Conservation (phyloP, 2,113 vertebrate species). For the Cricetomys ansorgei region DNA sequence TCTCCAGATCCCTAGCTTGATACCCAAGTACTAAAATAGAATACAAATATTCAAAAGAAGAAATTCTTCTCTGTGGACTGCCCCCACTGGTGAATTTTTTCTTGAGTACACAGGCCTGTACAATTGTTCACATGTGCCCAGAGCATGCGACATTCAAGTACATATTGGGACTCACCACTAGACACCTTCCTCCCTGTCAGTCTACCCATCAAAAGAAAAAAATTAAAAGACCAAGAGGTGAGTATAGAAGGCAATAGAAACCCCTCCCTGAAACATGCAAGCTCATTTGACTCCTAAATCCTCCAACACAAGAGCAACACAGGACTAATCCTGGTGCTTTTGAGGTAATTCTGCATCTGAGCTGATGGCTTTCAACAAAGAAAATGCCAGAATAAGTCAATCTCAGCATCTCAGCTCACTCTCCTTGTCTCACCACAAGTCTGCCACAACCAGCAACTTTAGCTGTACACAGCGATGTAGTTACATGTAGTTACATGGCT, state of each 20-base stretch:
- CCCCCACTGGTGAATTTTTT: slow-evolving; percentile 60
- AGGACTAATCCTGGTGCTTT: too few species aligned
- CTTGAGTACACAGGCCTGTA: slow-evolving; percentile 37
- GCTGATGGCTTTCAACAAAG: neutral
- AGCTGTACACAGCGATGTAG: neutral
- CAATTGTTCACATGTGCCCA: neutral
- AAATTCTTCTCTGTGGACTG: neutral
- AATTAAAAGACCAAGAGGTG: neutral
- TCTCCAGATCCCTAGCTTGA: neutral
- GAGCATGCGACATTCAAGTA: slow-evolving; percentile 69
- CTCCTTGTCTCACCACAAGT: neutral
- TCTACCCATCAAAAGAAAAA: neutral
- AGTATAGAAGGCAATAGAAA: neutral
- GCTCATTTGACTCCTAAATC: neutral
- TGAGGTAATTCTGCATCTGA: neutral
- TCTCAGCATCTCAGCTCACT: neutral
- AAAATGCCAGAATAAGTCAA: neutral
- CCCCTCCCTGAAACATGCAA: neutral
- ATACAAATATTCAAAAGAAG: neutral
- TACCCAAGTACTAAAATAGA: neutral
- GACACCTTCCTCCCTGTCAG: slow-evolving; percentile 41
- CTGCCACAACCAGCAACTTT: neutral
- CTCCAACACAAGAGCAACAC: neutral
- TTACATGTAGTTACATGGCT: slow-evolving; percentile 17
- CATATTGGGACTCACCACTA: slow-evolving; percentile 23